phyloP scores from a whole-genome alignment of 2,113 vertebrate genomes.

The Myocastor coypus region DNA sequence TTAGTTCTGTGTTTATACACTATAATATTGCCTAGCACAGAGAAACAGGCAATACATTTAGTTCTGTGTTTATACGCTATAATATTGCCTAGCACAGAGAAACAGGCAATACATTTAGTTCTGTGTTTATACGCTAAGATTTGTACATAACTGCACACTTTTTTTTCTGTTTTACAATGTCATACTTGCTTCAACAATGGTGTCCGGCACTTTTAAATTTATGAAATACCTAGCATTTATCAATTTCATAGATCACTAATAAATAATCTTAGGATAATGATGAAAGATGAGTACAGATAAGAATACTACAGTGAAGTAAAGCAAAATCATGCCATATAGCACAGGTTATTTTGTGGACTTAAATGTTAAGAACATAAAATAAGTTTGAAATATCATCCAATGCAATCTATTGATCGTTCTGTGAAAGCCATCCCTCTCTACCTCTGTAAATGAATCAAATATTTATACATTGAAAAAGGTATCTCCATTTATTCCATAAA shows the following conservation, averaged over 20 bases:
- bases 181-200: neutral
- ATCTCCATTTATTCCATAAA: neutral
- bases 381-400: neutral
- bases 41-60: neutral
- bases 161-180: neutral
- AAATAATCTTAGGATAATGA: neutral
- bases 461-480: neutral
- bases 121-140: slow-evolving; percentile 33
- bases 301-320: neutral
- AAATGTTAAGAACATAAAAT: slow-evolving; percentile 2
- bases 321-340: neutral
- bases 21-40: slow-evolving; percentile 24
- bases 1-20: slow-evolving; percentile 35
- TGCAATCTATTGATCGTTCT: neutral
- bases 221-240: neutral
- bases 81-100: slow-evolving; percentile 37
- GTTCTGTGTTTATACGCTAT: neutral
- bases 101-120: no score
- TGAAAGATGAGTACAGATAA: neutral
- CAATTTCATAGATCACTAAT: neutral
- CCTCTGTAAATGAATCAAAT: slow-evolving; percentile 5
- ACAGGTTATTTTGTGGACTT: neutral
- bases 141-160: neutral
- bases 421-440: neutral
- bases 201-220: neutral